These are phyloP conservation scores for Patiria pectinifera DNA, from an alignment of 53 echinoderm and acorn worm genomes.

Conservation along the genomic window DNA sequence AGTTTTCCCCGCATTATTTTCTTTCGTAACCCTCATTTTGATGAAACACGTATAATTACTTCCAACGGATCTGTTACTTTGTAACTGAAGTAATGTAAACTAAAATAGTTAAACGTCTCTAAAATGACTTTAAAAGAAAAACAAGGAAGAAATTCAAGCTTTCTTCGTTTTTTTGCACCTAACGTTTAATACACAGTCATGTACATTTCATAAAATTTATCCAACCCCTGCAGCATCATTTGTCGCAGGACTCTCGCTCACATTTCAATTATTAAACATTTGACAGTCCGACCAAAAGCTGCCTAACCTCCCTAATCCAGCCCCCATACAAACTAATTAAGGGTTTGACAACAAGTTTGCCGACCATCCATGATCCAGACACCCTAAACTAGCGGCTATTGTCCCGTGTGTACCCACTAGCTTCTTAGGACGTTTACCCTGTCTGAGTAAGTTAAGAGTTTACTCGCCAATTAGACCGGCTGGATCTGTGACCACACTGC, in stretches of 20 bases:
- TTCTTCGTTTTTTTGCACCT: too few species aligned
- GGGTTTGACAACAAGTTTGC: constrained; percentile 24
- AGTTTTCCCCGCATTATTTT: too few species aligned
- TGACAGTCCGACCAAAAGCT: constrained; percentile 15
- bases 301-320: constrained; percentile 24
- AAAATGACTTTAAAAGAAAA: neutral
- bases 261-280: constrained; percentile 15
- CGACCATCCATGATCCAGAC: constrained; percentile 26
- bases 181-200: too few species aligned
- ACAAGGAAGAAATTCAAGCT: too few species aligned
- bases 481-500: neutral
- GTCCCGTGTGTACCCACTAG: neutral
- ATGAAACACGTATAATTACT: too few species aligned
- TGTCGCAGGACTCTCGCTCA: neutral
- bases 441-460: constrained; percentile 3
- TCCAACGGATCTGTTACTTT: too few species aligned
- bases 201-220: too few species aligned
- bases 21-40: too few species aligned
- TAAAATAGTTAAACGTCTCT: neutral
- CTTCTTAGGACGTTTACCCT: constrained; percentile 26
- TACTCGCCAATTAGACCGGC: constrained; percentile 44
- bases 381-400: constrained; percentile 32
- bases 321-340: constrained; percentile 50
- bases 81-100: too few species aligned
- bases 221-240: neutral